Evolutionary conservation across 2,888 invertebrate genomes (phyloP), one percentile per base, ranked within the genome.

Genomic region (Drosophila picticornis): DNA sequence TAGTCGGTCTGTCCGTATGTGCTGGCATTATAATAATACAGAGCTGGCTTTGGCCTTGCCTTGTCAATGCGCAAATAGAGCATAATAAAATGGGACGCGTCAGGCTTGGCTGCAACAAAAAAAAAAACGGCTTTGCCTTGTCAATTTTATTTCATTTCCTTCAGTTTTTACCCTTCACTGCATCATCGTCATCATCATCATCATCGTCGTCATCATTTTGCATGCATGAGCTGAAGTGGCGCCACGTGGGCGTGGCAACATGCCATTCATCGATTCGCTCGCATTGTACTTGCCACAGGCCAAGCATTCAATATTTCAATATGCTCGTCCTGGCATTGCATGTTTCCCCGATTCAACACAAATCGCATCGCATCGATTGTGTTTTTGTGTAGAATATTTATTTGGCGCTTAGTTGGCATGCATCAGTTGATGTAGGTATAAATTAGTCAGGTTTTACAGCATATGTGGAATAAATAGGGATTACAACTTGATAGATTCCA

Each of bases 81-180:
- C 72, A 83, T 60, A 69, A 77, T 72, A 63, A 76, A 80, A 61
- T 27, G 46, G 57, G 13, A 38, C 67, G 46, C 58, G 58, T 34
- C 80, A 66, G 64, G 58, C 51, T 50, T 32, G 59, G 27, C 65
- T 53, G 72, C 48, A 62, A 22, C 9, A 46, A 22, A 22, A 13
- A 46, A 4, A 40, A 52, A 60, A 73, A 72, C 69, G 77, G 80
- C 48, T 74, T 69, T 38, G 27, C 72, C 66, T 61, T 84, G 80
- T 89, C 89, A 80, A 62, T 82, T 86, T 69, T 56, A 86, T 75
- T 83, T 70, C 68, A 67, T 79, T 69, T 79, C 67, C 67, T 51
- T 55, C 55, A 53, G 25, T 51, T 59, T n/a, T 51, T 9, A 11
- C 52, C 34, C 32, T n/a, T 55, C 25, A 6, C 55, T n/a, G 36